Evolutionary conservation across 2,113 vertebrate genomes (phyloP).

Genomic region (Hydrolagus affinis): DNA sequence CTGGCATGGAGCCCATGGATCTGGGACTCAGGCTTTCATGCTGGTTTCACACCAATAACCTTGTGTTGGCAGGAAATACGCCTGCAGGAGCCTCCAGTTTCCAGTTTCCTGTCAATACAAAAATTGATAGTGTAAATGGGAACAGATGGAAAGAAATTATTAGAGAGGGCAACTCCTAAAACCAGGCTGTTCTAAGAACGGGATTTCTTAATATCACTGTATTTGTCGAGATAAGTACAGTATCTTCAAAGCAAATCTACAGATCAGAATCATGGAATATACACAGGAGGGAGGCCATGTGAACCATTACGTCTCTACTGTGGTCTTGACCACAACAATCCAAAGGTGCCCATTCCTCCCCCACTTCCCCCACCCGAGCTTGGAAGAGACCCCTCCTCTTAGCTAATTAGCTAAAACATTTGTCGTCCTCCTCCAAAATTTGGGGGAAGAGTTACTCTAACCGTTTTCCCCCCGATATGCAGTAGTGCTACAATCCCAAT

Average conservation of each 20-base stretch:
- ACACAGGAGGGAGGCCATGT: no score
- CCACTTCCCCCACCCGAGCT: no score
- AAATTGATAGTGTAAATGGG: not conserved
- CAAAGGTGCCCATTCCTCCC: no score
- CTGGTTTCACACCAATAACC: not conserved
- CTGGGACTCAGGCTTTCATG: not conserved
- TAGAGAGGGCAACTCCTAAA: not conserved
- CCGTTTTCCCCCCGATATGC: no score
- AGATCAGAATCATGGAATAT: no score
- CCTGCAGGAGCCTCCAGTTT: not conserved
- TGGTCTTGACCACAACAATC: no score
- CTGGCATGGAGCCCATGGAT: not conserved
- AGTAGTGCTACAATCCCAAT: no score
- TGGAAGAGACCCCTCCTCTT: no score
- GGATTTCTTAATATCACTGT: conserved; percentile 8
- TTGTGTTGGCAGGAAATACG: not conserved
- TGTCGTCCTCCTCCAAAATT: no score
- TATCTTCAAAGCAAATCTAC: conserved; percentile 1
- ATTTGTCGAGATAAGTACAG: not conserved
- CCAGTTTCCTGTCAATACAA: not conserved
- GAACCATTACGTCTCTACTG: no score
- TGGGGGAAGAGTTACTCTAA: no score
- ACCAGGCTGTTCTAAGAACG: conserved; percentile 9
- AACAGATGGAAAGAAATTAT: conserved; percentile 16
- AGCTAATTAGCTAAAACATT: no score